Evolutionary conservation across 2,888 invertebrate genomes (phyloP), one percentile per base, ranked within the genome.

Genomic region (Lissonota sp.): DNA sequence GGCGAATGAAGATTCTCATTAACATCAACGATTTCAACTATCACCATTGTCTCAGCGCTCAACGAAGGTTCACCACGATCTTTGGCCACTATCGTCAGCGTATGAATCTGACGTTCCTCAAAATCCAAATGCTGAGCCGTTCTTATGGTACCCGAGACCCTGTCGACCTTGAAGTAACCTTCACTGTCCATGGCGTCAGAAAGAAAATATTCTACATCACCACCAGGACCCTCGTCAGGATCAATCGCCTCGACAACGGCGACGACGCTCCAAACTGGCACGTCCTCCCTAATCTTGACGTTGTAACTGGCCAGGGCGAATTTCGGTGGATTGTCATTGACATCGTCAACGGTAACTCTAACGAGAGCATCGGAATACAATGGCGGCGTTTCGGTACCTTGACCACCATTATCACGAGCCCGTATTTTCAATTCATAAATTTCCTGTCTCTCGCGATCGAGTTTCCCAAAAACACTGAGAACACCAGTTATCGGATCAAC

Each of bases 1-100:
- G 99, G 98, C 71, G 97, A 94, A 92, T 96, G 95, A 74, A 95
- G 94, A 93, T 99, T 99, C 93, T 99, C 99, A 93, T 99, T 98
- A 14, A 99, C 98, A 93, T 99, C 99, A 85, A 97, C 96, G 82
- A 98, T 95, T 93, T 98, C 97, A 71, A 99, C 95, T 69, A 96
- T 95, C 46, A 99, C 95, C 79, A 96, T 95, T 78, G 97, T 96
- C 88, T 97, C 96, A 0, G 97, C 95, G 80, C 95, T 95, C 83
- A 98, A 93, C 4, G 97, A 94, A 0, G 98, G 98, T 74, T 95
- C 95, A 0, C 98, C 99, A 44, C 95, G 95, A 93, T 99, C 99
- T 62, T 95, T 95, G 0, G 98, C 99, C 77, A 96, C 95, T 73
- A 98, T 96, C 71, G 96, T 96, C 84, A 99, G 94, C 87, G 97